Base-by-base conservation (phyloP, 1,140 invertebrate species). In the Samia ricini region DNA sequence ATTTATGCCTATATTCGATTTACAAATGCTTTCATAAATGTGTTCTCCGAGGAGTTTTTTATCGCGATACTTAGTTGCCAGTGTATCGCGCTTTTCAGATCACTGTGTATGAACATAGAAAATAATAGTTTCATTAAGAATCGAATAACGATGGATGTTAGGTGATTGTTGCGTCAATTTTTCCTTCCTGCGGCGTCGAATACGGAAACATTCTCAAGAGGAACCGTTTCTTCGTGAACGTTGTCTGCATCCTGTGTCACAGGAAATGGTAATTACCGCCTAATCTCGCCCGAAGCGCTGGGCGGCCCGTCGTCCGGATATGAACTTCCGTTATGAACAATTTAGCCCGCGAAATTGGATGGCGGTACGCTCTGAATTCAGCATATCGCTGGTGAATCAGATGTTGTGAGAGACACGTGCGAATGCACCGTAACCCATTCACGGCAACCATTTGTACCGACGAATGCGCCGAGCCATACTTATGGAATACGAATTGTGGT, bases 291-390 rank as follows among this genome's bases (percentile, higher is more conserved):
- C 71, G 77, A 78, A 84, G 83, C 85, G 83, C 74, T 80, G 80
- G 77, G 80, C 77, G 80, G 79, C 82, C 75, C 79, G 81, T 77
- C 84, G 81, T 79, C 91, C 91, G 91, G 91, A 92, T 92, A 92
- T 92, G 91, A 92, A 91, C 90, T 91, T 92, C 91, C 91, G 91
- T 92, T 92, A 92, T 92, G 91, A 92, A 92, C 91, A 92, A 92
- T 92, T 92, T 92, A 91, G 85, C 88, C 77, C 78, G 89, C 86
- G 88, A 91, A 92, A 92, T 92, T 91, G 91, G 91, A 92, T 89
- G 87, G 74, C 78, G 79, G 77, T 74, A 81, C 81, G 81, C 66
- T 81, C 79, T 76, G 82, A 77, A 86, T 89, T 82, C 81, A 86
- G 69, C 70, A 67, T 75, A 72, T 74, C 58, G 61, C 50, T 66